phyloP scores from a whole-genome alignment of 2,113 vertebrate genomes.

The Canis aureus region DNA sequence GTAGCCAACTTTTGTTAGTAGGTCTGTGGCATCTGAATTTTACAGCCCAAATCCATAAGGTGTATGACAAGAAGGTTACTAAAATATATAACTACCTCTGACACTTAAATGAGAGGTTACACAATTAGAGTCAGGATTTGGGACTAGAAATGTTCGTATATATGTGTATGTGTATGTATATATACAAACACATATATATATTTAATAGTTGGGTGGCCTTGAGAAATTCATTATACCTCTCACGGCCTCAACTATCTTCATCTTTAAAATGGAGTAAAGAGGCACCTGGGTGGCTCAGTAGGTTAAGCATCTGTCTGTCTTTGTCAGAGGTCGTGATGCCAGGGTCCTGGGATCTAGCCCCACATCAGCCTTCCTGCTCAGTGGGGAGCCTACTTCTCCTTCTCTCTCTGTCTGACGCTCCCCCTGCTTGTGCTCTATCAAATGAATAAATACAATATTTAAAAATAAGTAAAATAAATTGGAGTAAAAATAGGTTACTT shows the following conservation, averaged over 20 bases:
- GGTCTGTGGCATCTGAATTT: constrained; percentile 11
- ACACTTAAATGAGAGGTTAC: not conserved
- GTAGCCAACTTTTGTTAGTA: not conserved
- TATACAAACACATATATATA: not conserved
- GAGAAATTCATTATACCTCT: not conserved
- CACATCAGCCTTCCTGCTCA: too few relatives aligned
- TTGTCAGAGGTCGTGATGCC: too few relatives aligned
- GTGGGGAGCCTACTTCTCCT: too few relatives aligned
- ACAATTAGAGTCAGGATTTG: not conserved
- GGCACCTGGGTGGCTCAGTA: too few relatives aligned
- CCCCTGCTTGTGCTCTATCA: too few relatives aligned
- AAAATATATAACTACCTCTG: not conserved
- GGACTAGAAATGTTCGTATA: not conserved
- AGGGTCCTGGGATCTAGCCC: too few relatives aligned
- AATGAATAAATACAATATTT: too few relatives aligned
- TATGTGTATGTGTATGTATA: too few relatives aligned
- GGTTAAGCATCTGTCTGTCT: too few relatives aligned
- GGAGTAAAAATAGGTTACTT: not conserved
- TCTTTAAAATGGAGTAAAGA: constrained; percentile 40
- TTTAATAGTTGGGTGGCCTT: not conserved
- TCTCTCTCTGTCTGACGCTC: too few relatives aligned
- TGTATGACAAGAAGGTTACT: not conserved
- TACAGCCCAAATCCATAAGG: not conserved
- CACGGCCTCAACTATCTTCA: constrained; percentile 20
- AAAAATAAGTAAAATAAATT: not conserved